Evolutionary conservation across 2,797 vertebrate species (phyloP), one percentile per base, ranked within the genome.

Genomic region (Numenius phaeopus): DNA sequence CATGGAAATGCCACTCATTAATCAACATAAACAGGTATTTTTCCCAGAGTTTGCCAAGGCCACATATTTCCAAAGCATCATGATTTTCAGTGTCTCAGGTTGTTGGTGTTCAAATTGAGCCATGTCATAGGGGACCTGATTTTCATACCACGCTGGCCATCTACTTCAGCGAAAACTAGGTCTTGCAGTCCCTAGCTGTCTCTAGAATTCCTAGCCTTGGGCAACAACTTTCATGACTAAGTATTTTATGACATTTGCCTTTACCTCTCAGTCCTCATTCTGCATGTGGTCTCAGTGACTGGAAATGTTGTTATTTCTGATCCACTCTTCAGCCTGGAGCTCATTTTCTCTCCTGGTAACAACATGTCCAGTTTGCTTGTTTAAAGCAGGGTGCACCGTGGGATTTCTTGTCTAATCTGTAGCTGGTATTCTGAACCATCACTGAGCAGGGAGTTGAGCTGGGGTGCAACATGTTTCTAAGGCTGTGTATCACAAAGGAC

Each of bases 1-100:
- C 42, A 98, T 99, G 98, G 99, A 99, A 97, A 98, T 99, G 97
- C 99, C 99, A 0, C 99, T 99, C 10, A 99, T 99, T 69, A 98
- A 86, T 96, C 99, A 99, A 89, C 99, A 99, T 86, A 99, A 99
- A 83, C 99, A 99, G 99, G 99, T 99, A 97, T 77, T 73, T 58
- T 82, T 59, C 32, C 21, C 57, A 69, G 20, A 76, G 32, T 54
- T 93, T 86, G 32, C n/a, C 66, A 50, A 40, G 39, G 27, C 10
- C 2, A 7, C 1, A 0, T 62, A 30, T 79, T 82, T 82, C 47
- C 32, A 23, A 76, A 46, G 3, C 19, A 44, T 22, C 0, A 0
- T 34, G 20, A 44, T 80, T 89, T 89, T 69, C 61, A 62, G 14
- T 3, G 2, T 44, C 13, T 64, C 11, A 2, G 4, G 4, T 29